A percentile compares a stretch with the other conserved stretches of the same genome.
These are phyloP conservation scores for rabbit (Oryctolagus cuniculus) DNA, from an alignment of 2,113 vertebrate species.

Conservation along the genomic window DNA sequence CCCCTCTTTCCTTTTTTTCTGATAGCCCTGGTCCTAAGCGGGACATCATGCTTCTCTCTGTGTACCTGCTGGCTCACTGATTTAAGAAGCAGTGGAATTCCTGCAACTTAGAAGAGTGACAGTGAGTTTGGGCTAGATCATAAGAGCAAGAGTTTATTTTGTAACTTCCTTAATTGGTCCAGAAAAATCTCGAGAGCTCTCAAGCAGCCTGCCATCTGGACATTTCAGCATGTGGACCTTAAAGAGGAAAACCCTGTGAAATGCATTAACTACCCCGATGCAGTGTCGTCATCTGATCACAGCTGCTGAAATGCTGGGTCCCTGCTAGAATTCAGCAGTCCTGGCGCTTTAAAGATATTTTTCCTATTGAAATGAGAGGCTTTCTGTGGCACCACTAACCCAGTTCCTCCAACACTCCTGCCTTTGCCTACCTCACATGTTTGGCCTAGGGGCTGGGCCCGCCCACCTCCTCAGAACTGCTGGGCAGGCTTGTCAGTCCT, in stretches of 20 bases:
- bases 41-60: background rate
- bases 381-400: slow-evolving; percentile 5
- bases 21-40: background rate
- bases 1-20: background rate
- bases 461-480: slow-evolving; percentile 30
- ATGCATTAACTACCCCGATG: background rate
- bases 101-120: background rate
- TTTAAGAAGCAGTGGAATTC: slow-evolving; percentile 14
- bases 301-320: slow-evolving; percentile 45
- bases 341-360: slow-evolving; percentile 58
- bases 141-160: slow-evolving; percentile 13
- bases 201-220: background rate
- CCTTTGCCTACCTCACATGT: slow-evolving; percentile 49
- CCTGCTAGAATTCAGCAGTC: background rate
- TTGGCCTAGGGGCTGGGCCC: background rate
- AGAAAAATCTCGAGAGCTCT: background rate
- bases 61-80: background rate
- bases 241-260: slow-evolving; percentile 5
- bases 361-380: slow-evolving; percentile 56
- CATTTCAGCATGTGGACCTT: background rate
- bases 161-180: background rate
- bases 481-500: background rate
- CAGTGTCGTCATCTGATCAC: slow-evolving; percentile 50
- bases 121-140: background rate
- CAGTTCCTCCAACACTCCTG: slow-evolving; percentile 32